These are phyloP conservation scores for Ischnura elegans DNA, from an alignment of 2,888 invertebrate species.

Conservation along the genomic window DNA sequence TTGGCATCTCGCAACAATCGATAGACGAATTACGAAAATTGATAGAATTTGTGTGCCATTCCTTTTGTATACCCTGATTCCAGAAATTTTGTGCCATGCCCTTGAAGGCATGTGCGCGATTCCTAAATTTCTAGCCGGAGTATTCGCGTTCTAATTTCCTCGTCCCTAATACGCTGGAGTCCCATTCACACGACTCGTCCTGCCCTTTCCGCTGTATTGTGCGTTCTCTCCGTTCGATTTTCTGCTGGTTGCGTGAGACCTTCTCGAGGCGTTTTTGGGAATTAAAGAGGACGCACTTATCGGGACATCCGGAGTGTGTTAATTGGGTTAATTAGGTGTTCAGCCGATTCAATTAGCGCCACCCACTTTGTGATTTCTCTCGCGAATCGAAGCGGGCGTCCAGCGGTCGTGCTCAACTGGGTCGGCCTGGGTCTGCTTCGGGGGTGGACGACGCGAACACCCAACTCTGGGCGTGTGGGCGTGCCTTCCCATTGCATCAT, in stretches of 20 bases:
- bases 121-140: too few species aligned
- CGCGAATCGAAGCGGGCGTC: background rate
- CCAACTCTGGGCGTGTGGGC: too few species aligned
- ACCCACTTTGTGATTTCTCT: background rate
- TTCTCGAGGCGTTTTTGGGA: background rate
- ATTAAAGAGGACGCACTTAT: background rate
- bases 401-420: background rate
- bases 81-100: too few species aligned
- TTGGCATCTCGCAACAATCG: too few species aligned
- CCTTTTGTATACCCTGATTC: too few species aligned
- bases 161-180: too few species aligned
- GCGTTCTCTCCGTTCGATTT: background rate
- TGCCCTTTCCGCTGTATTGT: background rate
- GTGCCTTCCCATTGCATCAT: too few species aligned
- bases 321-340: background rate
- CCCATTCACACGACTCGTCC: background rate
- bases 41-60: too few species aligned
- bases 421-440: background rate
- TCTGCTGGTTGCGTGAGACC: background rate
- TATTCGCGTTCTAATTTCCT: too few species aligned
- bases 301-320: background rate
- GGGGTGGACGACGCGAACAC: background rate
- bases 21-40: too few species aligned
- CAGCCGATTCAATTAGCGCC: background rate
- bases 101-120: too few species aligned